These are phyloP conservation scores for Lordiphosa stackelbergi DNA, from an alignment of 1,140 invertebrate species.

Conservation along the genomic window DNA sequence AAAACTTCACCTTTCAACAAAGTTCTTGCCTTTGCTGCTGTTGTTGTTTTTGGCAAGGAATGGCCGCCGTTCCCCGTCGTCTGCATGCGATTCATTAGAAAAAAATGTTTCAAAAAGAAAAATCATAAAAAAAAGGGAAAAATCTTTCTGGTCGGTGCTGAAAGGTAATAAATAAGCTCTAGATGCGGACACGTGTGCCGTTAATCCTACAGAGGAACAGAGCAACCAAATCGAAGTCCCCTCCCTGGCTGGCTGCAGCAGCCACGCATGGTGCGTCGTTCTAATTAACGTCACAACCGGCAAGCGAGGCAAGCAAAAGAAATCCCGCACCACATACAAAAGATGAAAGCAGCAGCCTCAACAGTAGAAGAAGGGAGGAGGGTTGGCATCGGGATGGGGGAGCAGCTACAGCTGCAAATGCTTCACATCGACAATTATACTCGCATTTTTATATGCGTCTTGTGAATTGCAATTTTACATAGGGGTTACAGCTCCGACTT, in stretches of 20 bases:
- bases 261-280: constrained; percentile 11
- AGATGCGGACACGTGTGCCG: constrained; percentile 70
- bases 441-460: constrained; percentile 3
- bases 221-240: constrained; percentile 3
- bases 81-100: constrained; percentile 41
- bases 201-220: constrained; percentile 50
- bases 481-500: constrained; percentile 10
- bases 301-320: constrained; percentile 1
- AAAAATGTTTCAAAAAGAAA: constrained; percentile 24
- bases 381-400: constrained; percentile 9
- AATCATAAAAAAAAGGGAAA: constrained; percentile 43
- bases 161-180: constrained; percentile 73
- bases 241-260: constrained; percentile 6
- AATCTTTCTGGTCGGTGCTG: constrained; percentile 50
- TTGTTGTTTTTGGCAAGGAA: constrained; percentile 16
- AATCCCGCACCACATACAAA: constrained; percentile 8
- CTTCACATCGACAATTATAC: constrained; percentile 5
- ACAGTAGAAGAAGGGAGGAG: not conserved
- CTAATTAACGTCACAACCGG: constrained; percentile 12
- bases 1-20: constrained; percentile 23
- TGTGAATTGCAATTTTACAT: constrained; percentile 17
- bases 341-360: constrained; percentile 2
- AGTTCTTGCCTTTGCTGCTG: constrained; percentile 7
- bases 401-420: constrained; percentile 10
- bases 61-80: constrained; percentile 18